Evolutionary conservation across 2,888 invertebrate species (phyloP), one percentile per base, ranked within the genome.

Genomic region (Parascotia fuliginaria): DNA sequence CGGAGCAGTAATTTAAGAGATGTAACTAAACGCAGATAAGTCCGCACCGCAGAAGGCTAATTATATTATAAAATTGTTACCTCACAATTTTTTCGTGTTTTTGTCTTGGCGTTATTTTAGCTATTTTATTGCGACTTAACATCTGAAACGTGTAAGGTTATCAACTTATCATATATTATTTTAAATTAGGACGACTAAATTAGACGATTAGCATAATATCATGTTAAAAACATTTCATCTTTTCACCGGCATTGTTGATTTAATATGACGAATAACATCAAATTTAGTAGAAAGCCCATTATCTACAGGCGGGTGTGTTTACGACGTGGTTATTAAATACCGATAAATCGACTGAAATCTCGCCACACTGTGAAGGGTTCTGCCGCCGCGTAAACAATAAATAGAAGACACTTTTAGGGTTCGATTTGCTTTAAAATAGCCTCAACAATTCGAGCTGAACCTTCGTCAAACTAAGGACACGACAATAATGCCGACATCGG

Each of bases 391-490:
- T 77, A 79, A 79, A 84, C 81, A 81, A 83, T 77, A 73, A 77
- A 59, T 57, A 70, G 54, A 49, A 60, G 68, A 76, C 73, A 77
- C 76, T 82, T 81, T 78, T 60, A 73, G 66, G 71, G 65, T 70
- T 77, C 77, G 81, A 85, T 84, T 74, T 78, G 74, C 72, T 79
- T 77, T 67, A 68, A 79, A 84, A 85, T 81, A 85, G 75, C 78
- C 80, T 79, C 71, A 75, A 85, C 83, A 84, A 83, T 86, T 83
- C 78, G 68, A 71, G 60, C 70, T 66, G 73, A 77, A 89, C 89
- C 89, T 88, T 89, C 87, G 87, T 89, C 89, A 89, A 86, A 85
- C 73, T 79, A 77, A 83, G 79, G 78, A 80, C 78, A 73, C 80
- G 82, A 77, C 83, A 87, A 85, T 88, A 86, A 85, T 76, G 82